Conservation (phyloP, 2,797 vertebrate genomes). For the Sus cebifrons region DNA sequence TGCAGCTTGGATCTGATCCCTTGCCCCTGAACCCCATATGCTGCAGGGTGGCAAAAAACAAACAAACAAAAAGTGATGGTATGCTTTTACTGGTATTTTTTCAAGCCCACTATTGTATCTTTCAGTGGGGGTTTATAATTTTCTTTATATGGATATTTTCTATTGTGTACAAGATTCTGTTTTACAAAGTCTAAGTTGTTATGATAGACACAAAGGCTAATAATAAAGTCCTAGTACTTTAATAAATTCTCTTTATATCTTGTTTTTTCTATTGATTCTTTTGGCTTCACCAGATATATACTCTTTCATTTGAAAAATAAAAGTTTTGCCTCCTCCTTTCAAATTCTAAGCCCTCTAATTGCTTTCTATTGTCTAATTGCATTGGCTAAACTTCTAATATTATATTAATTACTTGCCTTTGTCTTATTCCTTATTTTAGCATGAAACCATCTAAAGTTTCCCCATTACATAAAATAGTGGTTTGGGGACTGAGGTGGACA, state of each 20-base stretch:
- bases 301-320: not conserved
- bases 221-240: not conserved
- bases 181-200: not conserved
- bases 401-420: not conserved
- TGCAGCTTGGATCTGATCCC: too few species aligned
- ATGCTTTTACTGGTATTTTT: not conserved
- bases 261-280: not conserved
- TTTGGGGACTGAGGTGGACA: not conserved
- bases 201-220: not conserved
- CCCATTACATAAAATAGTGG: not conserved
- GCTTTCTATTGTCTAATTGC: not conserved
- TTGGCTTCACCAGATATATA: not conserved
- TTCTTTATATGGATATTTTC: not conserved
- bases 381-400: not conserved
- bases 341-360: not conserved
- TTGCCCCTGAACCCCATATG: too few species aligned
- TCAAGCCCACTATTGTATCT: not conserved
- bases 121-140: not conserved
- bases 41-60: too few species aligned
- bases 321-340: not conserved
- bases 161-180: not conserved
- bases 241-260: not conserved
- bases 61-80: not conserved
- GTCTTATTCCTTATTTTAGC: slow-evolving; percentile 7
- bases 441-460: not conserved